These are phyloP conservation scores for Addax nasomaculatus DNA, from an alignment of 2,113 vertebrate genomes.

Conservation along the genomic window DNA sequence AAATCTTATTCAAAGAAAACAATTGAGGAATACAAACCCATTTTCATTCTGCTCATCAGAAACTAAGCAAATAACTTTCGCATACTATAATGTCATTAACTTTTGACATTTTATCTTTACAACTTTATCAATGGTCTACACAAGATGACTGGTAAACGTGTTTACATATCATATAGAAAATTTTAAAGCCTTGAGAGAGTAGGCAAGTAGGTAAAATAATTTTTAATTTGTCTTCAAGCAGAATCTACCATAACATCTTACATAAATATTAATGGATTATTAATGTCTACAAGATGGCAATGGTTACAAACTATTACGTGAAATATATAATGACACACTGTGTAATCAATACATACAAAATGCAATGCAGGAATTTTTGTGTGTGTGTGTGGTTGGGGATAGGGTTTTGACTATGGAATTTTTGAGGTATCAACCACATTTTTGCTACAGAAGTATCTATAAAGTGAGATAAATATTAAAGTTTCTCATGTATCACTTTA, in stretches of 20 bases:
- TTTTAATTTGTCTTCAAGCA: background rate
- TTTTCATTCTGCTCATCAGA: background rate
- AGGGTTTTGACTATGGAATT: background rate
- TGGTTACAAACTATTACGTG: background rate
- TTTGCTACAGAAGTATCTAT: background rate
- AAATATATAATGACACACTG: background rate
- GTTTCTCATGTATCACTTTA: background rate
- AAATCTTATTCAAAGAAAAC: background rate
- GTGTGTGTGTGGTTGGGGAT: background rate
- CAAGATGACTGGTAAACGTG: background rate
- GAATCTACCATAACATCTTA: background rate
- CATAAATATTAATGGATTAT: background rate
- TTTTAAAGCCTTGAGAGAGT: background rate
- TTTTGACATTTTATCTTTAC: background rate
- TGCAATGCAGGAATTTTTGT: background rate
- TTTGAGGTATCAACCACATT: conserved; percentile 7
- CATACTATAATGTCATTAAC: background rate
- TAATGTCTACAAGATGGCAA: background rate
- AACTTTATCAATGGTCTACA: background rate
- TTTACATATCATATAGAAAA: background rate
- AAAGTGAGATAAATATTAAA: conserved; percentile 19
- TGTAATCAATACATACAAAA: background rate
- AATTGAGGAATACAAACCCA: background rate
- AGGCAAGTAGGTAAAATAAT: background rate
- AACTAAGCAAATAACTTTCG: conserved; percentile 5